Base-by-base conservation (phyloP, 1,140 invertebrate species). In the Scylla paramamosain region DNA sequence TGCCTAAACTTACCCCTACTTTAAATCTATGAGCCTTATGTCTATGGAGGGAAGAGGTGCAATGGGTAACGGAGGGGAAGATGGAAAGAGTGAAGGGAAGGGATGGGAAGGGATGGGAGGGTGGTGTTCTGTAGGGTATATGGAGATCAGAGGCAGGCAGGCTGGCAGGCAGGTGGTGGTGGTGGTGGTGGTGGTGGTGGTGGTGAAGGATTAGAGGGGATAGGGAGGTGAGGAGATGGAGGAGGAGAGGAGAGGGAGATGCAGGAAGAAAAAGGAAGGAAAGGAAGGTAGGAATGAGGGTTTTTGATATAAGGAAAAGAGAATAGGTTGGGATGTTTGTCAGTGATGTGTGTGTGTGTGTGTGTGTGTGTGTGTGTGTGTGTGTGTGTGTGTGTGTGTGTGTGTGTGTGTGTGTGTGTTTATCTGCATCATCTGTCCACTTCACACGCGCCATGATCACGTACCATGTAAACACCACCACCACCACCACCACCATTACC, bases 321-420 rank as follows among this genome's bases (percentile, higher is more conserved):
- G 39, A 39, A 1, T 82, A 28, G 20, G 77, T 82, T 20, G 4
- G 77, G 20, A 28, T 82, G 77, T 82, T 1, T 82, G 77, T 82
- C 1, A 3, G 77, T 82, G 77, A 29, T 39, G 86, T 88, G 86
- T 39, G 86, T 88, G 86, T 39, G 86, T 88, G 86, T 39, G 86
- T 88, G 86, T 39, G 86, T 88, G 86, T 39, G 86, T 88, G 86
- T 88, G 86, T 88, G 86, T 88, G 86, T 88, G 86, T 39, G 16
- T 45, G 52, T 39, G 86, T 88, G 86, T 88, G 86, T 88, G 86
- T 88, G 86, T 88, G 86, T 39, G 16, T 45, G 52, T 59, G 52
- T 59, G 52, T 39, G 86, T 88, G 86, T 88, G 86, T 88, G 86
- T 88, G 86, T 88, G 86, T 39, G 16, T 29, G 86, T 59, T 20